Conservation (phyloP, 2,797 vertebrate genomes). For the Cyprinella venusta region DNA sequence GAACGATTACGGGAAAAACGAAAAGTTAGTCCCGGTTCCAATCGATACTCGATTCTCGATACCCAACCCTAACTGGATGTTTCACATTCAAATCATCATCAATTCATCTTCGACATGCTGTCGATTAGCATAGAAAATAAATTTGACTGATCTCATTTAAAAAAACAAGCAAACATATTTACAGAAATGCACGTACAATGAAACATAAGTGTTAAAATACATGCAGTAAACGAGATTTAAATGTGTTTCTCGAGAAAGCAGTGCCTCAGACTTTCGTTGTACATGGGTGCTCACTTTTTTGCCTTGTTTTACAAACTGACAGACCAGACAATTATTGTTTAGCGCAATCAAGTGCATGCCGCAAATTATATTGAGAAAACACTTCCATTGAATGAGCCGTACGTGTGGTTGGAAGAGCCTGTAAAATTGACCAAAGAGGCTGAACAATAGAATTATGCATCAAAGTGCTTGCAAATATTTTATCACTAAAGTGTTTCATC, state of each 20-base stretch:
- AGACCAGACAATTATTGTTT: not conserved
- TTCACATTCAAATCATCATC: not conserved
- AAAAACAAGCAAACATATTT: not conserved
- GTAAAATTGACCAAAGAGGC: not conserved
- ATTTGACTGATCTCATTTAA: not conserved
- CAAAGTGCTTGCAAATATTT: slow-evolving; percentile 27
- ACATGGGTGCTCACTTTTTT: not conserved
- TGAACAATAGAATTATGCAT: slow-evolving; percentile 27
- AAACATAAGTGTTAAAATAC: not conserved
- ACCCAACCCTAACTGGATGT: too few species aligned
- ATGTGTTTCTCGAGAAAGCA: not conserved
- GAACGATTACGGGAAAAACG: too few species aligned
- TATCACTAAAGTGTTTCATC: slow-evolving; percentile 22
- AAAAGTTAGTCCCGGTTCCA: too few species aligned
- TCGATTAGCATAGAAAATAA: not conserved
- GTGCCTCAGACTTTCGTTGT: not conserved
- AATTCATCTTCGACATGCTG: not conserved
- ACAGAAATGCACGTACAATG: not conserved
- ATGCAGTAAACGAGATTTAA: not conserved
- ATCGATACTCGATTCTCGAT: too few species aligned
- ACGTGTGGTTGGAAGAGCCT: not conserved
- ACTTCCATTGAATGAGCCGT: not conserved
- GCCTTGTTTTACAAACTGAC: not conserved
- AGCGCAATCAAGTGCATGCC: not conserved
- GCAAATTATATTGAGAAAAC: not conserved